Evolutionary conservation across 2,888 invertebrate genomes (phyloP), one percentile per base, ranked within the genome.

Genomic region (Patella caerulea): DNA sequence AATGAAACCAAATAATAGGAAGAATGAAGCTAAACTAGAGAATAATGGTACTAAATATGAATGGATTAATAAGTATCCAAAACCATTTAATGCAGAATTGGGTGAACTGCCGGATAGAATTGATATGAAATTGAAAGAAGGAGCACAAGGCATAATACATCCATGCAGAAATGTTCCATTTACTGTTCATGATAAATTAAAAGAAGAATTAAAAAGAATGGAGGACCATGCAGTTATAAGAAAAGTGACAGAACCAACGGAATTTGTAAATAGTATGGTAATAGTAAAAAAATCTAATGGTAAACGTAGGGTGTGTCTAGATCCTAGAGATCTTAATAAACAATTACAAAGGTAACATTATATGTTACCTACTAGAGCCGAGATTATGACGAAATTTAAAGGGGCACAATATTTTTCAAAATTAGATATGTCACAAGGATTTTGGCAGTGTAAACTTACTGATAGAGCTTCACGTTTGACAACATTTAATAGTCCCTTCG

Each of bases 171-270:
- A 56, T 56, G 56, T 56, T 4, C 56, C 56, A 56, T 56, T 17
- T 56, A 5, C 14, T 14, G 14, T n/a, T 14, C n/a, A 56, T 56
- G 56, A 56, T n/a, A 56, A 17, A 56, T n/a, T 56, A n/a, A 56
- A 56, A 56, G 56, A 56, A 56, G 56, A 56, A 56, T 56, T 56
- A 56, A 56, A n/a, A 3, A 56, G 56, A 56, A 56, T 56, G 56
- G 56, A 14, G 56, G n/a, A 56, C 14, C n/a, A 56, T 56, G 56
- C 14, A 56, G 56, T 56, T 17, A 56, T 56, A 17, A 56, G 56
- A 56, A 56, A 56, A 56, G 56, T 56, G 56, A 59, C 15, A 19
- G 59, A 59, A 17, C 59, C 59, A 15, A 59, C 59, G 9, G 59
- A 59, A 19, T 59, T 14, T 17, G 56, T 56, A 0, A 56, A 56